Evolutionary conservation across 2,888 invertebrate genomes (phyloP).

Genomic region (Chromoteleia sp.): DNA sequence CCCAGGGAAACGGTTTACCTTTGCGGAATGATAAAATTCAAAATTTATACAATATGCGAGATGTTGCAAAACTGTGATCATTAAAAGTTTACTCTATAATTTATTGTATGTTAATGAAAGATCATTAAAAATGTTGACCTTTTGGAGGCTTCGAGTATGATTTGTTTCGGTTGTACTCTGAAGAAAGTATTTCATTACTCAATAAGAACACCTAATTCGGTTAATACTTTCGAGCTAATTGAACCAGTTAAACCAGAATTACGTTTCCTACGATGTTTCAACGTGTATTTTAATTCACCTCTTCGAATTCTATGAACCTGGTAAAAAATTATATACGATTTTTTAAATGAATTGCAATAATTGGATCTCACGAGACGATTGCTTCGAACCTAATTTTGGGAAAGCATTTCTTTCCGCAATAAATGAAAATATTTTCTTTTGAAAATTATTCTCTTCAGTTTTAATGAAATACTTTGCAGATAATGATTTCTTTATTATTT

Average conservation of each 20-base stretch:
- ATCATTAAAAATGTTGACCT: constrained; percentile 46
- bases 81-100: constrained; percentile 30
- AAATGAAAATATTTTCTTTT: no score
- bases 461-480: no score
- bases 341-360: not conserved
- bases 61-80: constrained; percentile 25
- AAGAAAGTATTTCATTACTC: constrained; percentile 48
- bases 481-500: no score
- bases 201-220: constrained; percentile 45
- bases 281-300: constrained; percentile 15
- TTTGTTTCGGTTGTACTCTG: constrained; percentile 29
- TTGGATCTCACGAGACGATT: not conserved
- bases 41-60: not conserved
- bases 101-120: constrained; percentile 17
- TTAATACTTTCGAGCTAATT: constrained; percentile 44
- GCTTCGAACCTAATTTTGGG: no score
- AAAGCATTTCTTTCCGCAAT: no score
- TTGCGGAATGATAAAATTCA: constrained; percentile 2
- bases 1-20: not conserved
- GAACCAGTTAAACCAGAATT: constrained; percentile 50
- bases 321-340: not conserved
- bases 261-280: constrained; percentile 38
- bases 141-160: constrained; percentile 44
- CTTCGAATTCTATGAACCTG: constrained; percentile 17
- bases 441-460: no score